phyloP scores from a whole-genome alignment of 2,888 invertebrate genomes.

The Ectropis crepuscularia region DNA sequence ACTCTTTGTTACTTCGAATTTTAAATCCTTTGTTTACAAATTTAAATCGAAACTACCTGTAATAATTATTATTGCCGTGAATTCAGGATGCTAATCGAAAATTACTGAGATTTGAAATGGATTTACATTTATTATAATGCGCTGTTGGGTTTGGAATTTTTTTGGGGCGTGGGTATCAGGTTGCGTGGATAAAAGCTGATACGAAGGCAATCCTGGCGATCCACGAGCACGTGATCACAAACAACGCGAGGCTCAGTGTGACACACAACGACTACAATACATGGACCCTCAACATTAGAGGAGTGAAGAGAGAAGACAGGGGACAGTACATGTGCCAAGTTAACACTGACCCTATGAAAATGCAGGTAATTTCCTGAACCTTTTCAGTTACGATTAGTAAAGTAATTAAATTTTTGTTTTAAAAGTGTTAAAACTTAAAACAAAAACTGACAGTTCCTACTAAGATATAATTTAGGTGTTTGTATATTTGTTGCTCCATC shows the following conservation, averaged over 20 bases:
- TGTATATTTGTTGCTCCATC: too few relatives aligned
- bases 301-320: constrained; percentile 93
- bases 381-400: not conserved
- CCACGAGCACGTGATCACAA: constrained; percentile 97
- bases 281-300: constrained; percentile 95
- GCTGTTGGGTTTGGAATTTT: constrained; percentile 37
- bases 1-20: not conserved
- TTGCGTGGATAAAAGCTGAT: constrained; percentile 97
- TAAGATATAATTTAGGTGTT: too few relatives aligned
- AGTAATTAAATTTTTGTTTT: too few relatives aligned
- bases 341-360: constrained; percentile 97
- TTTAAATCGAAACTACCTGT: not conserved
- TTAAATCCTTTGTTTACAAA: too few relatives aligned
- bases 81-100: constrained; percentile 12
- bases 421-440: too few relatives aligned
- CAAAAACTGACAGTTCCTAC: too few relatives aligned
- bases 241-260: constrained; percentile 94
- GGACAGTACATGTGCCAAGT: constrained; percentile 98
- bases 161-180: constrained; percentile 82
- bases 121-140: constrained; percentile 40
- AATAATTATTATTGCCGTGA: not conserved
- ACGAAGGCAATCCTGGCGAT: constrained; percentile 96
- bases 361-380: constrained; percentile 88
- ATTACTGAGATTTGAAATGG: constrained; percentile 42
- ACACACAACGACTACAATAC: constrained; percentile 97